Conservation (phyloP, 2,888 invertebrate species). For the Leptinotarsa tumamoca region DNA sequence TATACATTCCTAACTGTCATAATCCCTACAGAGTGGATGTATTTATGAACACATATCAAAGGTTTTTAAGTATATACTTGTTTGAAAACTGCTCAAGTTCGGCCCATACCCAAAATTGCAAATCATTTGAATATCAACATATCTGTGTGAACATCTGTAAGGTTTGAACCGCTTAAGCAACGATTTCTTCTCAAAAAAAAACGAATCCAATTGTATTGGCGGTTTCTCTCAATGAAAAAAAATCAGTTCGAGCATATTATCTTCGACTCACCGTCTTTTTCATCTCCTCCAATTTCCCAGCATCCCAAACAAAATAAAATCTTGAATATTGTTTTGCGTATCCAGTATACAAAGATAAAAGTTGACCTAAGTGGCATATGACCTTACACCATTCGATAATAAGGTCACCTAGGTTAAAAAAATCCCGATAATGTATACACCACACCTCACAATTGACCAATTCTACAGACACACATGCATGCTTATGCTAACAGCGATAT, state of each 20-base stretch:
- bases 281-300: neutral
- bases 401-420: constrained; percentile 19
- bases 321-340: neutral
- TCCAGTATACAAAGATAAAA: constrained; percentile 28
- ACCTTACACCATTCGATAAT: constrained; percentile 22
- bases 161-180: no score
- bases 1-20: no score
- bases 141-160: no score
- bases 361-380: constrained; percentile 18
- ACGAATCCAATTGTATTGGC: no score
- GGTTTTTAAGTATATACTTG: no score
- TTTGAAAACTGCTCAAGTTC: no score
- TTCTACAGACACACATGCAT: neutral
- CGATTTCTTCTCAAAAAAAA: no score
- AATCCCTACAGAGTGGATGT: no score
- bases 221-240: no score
- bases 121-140: no score
- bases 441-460: constrained; percentile 12
- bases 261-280: neutral
- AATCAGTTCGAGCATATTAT: neutral
- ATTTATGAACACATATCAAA: no score
- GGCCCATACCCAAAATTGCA: no score
- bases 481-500: neutral
- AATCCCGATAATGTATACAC: constrained; percentile 9
- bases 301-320: constrained; percentile 3